These are phyloP conservation scores for Trididemnum clinides DNA, from an alignment of 23 tunicate species.

Conservation along the genomic window DNA sequence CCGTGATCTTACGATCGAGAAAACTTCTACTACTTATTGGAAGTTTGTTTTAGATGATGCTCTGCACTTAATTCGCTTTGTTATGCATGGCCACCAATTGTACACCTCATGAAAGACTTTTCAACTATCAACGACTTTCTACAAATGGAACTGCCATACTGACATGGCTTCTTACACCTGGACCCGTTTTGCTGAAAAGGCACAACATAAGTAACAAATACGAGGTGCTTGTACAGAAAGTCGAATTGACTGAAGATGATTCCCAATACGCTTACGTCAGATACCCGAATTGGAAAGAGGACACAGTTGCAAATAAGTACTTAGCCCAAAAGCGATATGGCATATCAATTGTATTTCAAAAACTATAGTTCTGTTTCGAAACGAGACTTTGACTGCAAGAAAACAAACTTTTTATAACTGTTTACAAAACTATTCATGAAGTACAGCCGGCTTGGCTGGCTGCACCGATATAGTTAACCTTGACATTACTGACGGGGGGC, in stretches of 20 bases:
- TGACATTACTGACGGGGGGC: too few species aligned
- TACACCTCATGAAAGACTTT: slow-evolving; percentile 28
- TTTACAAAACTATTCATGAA: too few species aligned
- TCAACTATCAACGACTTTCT: slow-evolving; percentile 16
- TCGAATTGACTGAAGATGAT: not conserved
- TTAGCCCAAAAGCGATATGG: too few species aligned
- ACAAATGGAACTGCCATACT: not conserved
- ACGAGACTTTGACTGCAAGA: too few species aligned
- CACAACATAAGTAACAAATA: not conserved
- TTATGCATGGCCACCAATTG: slow-evolving; percentile 25
- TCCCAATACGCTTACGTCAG: slow-evolving; percentile 13
- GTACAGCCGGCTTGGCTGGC: too few species aligned
- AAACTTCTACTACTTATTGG: not conserved
- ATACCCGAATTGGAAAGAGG: not conserved
- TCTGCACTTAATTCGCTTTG: not conserved
- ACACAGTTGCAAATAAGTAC: not conserved
- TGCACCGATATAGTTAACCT: too few species aligned
- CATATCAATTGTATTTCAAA: too few species aligned
- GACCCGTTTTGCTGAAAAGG: slow-evolving; percentile 1
- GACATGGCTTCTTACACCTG: slow-evolving; percentile 22
- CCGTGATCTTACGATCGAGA: not conserved
- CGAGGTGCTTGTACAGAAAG: slow-evolving; percentile 1
- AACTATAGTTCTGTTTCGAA: too few species aligned
- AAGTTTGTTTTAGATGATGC: slow-evolving; percentile 7
- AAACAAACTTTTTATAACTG: too few species aligned